These are phyloP conservation scores for Diplodus puntazzo DNA, from an alignment of 2,797 vertebrate genomes.

Conservation along the genomic window DNA sequence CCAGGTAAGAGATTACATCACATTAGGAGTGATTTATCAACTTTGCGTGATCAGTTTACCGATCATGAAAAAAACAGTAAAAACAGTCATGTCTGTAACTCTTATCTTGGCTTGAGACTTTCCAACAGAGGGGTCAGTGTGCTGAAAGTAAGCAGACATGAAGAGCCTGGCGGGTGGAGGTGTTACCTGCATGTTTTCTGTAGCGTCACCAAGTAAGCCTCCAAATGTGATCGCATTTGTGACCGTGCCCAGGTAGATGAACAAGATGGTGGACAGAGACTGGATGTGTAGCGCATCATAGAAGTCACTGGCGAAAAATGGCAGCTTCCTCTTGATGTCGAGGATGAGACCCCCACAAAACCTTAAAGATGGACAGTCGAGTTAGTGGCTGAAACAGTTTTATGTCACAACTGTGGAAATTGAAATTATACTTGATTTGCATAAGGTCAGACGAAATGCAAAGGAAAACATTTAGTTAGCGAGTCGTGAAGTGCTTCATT, in stretches of 20 bases:
- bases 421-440: background rate
- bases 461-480: background rate
- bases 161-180: too few species aligned
- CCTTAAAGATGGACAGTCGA: constrained; percentile 69
- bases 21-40: too few species aligned
- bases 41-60: too few species aligned
- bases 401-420: background rate
- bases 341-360: constrained; percentile 96
- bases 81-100: too few species aligned
- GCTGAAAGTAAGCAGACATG: background rate
- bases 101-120: background rate
- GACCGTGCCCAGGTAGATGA: constrained; percentile 98
- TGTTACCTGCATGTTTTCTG: constrained; percentile 97
- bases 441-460: too few species aligned
- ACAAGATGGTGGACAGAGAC: constrained; percentile 95
- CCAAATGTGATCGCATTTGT: constrained; percentile 99
- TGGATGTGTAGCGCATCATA: constrained; percentile 95
- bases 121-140: background rate
- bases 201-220: constrained; percentile 96
- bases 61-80: too few species aligned
- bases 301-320: constrained; percentile 96
- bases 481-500: background rate
- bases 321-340: constrained; percentile 95
- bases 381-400: background rate
- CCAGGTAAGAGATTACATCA: too few species aligned